Percentiles rank a stretch among this genome's conserved stretches.
Evolutionary conservation across 2,113 vertebrate genomes (phyloP).

Genomic region (Phycodurus eques): DNA sequence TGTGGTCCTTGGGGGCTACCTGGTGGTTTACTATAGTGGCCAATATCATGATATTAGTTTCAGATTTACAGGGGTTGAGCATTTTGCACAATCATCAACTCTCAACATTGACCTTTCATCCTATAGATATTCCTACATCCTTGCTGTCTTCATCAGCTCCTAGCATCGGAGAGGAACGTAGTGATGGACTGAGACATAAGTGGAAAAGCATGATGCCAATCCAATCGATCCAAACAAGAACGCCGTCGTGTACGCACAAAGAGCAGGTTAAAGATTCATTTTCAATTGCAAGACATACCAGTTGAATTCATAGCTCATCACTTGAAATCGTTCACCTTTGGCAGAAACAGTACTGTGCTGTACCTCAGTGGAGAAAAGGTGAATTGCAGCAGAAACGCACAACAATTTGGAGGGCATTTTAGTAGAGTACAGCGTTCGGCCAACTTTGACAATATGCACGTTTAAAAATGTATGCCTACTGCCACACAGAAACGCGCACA

Average conservation of each 20-base stretch:
- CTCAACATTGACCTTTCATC: slow-evolving; percentile 15
- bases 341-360: not conserved
- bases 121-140: slow-evolving; percentile 57
- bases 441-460: no score
- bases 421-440: not conserved
- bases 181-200: slow-evolving; percentile 55
- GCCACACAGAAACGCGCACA: not conserved
- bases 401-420: not conserved
- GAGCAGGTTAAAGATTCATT: not conserved
- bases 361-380: not conserved
- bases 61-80: no score
- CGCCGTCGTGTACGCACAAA: not conserved
- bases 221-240: slow-evolving; percentile 39
- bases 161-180: slow-evolving; percentile 55
- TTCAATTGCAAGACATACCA: not conserved
- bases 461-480: slow-evolving; percentile 1
- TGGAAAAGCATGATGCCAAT: slow-evolving; percentile 58
- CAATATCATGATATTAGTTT: no score
- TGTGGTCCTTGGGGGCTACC: no score
- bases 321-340: not conserved
- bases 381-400: slow-evolving; percentile 7
- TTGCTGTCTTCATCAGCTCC: slow-evolving; percentile 43
- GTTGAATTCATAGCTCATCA: not conserved
- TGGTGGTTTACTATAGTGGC: no score
- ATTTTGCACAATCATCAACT: not conserved